A percentile compares a stretch with the other conserved stretches of the same genome.
Evolutionary conservation across 2,888 invertebrate genomes (phyloP).

Genomic region (Ypsolopha scabrella): DNA sequence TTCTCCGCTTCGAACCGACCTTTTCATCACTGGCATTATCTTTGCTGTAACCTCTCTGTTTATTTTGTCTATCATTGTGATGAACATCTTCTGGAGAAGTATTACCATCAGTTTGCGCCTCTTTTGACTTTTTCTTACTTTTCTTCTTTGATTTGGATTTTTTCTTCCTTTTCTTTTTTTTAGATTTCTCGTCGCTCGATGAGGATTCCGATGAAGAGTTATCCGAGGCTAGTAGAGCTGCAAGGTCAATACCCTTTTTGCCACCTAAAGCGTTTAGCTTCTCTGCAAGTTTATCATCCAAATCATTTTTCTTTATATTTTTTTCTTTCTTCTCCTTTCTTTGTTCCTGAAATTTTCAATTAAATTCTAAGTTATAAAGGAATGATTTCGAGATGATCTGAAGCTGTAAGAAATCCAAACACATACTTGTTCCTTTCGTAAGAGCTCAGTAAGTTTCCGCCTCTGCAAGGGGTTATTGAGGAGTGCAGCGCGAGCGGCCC

Average conservation of each 20-base stretch:
- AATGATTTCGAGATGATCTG: slow-evolving; percentile 1
- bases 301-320: slow-evolving; percentile 59
- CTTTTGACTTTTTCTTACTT: slow-evolving; percentile 29
- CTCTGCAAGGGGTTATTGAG: slow-evolving; percentile 93
- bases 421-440: slow-evolving; percentile 70
- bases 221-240: slow-evolving; percentile 43
- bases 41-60: neutral
- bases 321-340: slow-evolving; percentile 59
- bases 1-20: neutral
- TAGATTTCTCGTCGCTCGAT: slow-evolving; percentile 23
- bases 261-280: slow-evolving; percentile 76
- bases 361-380: slow-evolving; percentile 1
- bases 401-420: slow-evolving; percentile 1
- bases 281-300: slow-evolving; percentile 78
- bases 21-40: neutral
- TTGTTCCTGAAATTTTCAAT: slow-evolving; percentile 27
- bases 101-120: slow-evolving; percentile 1
- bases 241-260: slow-evolving; percentile 40
- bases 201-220: slow-evolving; percentile 38
- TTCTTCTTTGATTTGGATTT: slow-evolving; percentile 27
- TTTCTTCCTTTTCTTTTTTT: slow-evolving; percentile 41
- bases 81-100: slow-evolving; percentile 2
- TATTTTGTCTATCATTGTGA: neutral
- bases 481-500: slow-evolving; percentile 86
- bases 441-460: slow-evolving; percentile 84